Percentiles rank a stretch among this genome's conserved stretches.
These are phyloP conservation scores for Chelon auratus DNA, from an alignment of 2,797 vertebrate genomes.

Conservation along the genomic window DNA sequence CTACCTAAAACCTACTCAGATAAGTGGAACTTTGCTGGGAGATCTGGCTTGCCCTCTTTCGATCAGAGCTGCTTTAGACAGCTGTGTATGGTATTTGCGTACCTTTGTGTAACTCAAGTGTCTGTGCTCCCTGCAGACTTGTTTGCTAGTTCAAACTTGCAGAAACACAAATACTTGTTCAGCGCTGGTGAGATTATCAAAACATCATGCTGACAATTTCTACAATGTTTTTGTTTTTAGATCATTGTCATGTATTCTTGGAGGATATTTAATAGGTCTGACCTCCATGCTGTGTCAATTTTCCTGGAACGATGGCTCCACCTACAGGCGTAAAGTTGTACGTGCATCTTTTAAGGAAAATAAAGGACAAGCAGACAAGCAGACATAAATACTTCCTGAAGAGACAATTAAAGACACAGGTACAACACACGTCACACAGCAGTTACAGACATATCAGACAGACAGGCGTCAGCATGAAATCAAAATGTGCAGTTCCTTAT, in stretches of 20 bases:
- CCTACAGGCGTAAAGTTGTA: conserved; percentile 43
- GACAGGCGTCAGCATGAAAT: too few species aligned
- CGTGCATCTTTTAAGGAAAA: conserved; percentile 6
- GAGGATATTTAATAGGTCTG: neutral
- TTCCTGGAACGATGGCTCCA: conserved; percentile 48
- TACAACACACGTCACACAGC: too few species aligned
- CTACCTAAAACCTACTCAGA: conserved; percentile 31
- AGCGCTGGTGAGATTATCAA: neutral
- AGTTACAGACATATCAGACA: too few species aligned
- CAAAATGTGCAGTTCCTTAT: too few species aligned
- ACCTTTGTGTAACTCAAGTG: neutral
- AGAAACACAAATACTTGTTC: conserved; percentile 5
- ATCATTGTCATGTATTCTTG: neutral
- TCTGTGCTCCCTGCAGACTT: neutral
- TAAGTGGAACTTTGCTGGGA: conserved; percentile 11
- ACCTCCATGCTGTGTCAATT: neutral
- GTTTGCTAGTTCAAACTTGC: conserved; percentile 6
- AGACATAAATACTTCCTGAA: too few species aligned
- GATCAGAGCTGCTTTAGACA: neutral
- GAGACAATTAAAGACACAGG: too few species aligned
- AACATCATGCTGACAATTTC: neutral
- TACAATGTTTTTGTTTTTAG: neutral
- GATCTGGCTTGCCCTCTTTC: conserved; percentile 3
- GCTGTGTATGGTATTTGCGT: neutral
- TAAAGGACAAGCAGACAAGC: too few species aligned